A percentile compares a stretch with the other conserved stretches of the same genome.
Conservation (phyloP, 2,797 vertebrate genomes). For the Cyprinella venusta region DNA sequence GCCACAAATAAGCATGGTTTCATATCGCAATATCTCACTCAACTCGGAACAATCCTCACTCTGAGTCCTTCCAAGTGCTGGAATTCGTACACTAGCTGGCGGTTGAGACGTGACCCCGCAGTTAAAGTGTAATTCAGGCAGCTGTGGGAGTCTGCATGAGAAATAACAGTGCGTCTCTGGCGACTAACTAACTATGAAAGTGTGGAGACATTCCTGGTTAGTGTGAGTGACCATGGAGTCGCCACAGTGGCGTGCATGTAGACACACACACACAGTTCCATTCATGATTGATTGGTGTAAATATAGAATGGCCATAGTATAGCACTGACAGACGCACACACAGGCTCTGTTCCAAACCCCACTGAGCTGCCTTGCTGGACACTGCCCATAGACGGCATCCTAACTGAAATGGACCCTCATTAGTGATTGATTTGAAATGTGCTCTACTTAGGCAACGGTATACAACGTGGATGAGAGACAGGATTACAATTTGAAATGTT, state of each 20-base stretch:
- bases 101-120: slow-evolving; percentile 67
- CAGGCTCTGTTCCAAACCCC: slow-evolving; percentile 17
- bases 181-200: slow-evolving; percentile 71
- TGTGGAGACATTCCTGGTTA: slow-evolving; percentile 78
- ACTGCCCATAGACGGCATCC: background rate
- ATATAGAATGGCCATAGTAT: slow-evolving; percentile 33
- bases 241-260: slow-evolving; percentile 64
- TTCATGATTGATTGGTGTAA: slow-evolving; percentile 42
- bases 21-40: background rate
- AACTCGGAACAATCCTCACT: slow-evolving; percentile 45
- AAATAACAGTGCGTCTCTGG: slow-evolving; percentile 70
- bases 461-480: background rate
- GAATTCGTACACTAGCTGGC: slow-evolving; percentile 70
- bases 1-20: slow-evolving; percentile 10
- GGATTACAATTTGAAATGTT: background rate
- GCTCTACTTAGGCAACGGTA: background rate
- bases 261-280: background rate
- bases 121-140: slow-evolving; percentile 73
- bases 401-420: background rate
- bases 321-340: slow-evolving; percentile 8
- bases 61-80: slow-evolving; percentile 63
- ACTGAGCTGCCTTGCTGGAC: background rate
- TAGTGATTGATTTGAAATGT: background rate
- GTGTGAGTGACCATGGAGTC: slow-evolving; percentile 73
- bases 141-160: slow-evolving; percentile 65